Percentiles rank a stretch among this genome's conserved stretches.
These are phyloP conservation scores for Lipotes vexillifer DNA, from an alignment of 2,113 vertebrate genomes.

Conservation along the genomic window DNA sequence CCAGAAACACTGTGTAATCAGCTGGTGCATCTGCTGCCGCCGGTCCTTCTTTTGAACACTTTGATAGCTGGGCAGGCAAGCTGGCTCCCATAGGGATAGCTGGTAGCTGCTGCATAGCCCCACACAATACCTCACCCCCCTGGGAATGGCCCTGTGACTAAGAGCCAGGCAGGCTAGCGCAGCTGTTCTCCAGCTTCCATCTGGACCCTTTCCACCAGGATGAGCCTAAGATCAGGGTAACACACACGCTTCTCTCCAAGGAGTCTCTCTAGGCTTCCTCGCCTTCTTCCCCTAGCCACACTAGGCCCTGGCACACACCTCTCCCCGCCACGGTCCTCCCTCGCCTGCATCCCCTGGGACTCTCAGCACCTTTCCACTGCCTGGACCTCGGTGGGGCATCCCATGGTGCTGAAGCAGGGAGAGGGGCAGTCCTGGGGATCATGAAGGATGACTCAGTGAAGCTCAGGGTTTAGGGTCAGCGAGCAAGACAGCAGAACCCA, in stretches of 20 bases:
- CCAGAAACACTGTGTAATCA: constrained; percentile 85
- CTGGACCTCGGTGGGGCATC: neutral
- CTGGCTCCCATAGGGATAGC: constrained; percentile 73
- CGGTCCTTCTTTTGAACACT: constrained; percentile 86
- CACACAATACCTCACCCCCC: constrained; percentile 80
- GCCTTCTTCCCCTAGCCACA: neutral
- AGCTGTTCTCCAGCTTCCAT: neutral
- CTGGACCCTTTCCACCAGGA: neutral
- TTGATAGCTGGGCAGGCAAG: constrained; percentile 85
- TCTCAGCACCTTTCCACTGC: constrained; percentile 2
- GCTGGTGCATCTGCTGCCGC: constrained; percentile 87
- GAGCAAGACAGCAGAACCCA: neutral
- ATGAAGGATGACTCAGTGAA: neutral
- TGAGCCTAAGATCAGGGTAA: neutral
- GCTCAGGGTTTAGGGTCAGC: neutral
- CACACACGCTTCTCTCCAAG: neutral
- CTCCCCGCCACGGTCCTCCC: neutral
- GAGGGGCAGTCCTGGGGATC: constrained; percentile 77
- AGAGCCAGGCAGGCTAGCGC: neutral
- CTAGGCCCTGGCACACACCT: neutral
- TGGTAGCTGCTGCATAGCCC: constrained; percentile 83
- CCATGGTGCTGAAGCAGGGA: constrained; percentile 85
- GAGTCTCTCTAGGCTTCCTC: neutral
- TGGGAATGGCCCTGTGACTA: constrained; percentile 27
- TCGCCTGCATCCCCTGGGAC: constrained; percentile 39